Evolutionary conservation across 2,888 invertebrate species (phyloP).

Genomic region (Trachelus troglodyta): DNA sequence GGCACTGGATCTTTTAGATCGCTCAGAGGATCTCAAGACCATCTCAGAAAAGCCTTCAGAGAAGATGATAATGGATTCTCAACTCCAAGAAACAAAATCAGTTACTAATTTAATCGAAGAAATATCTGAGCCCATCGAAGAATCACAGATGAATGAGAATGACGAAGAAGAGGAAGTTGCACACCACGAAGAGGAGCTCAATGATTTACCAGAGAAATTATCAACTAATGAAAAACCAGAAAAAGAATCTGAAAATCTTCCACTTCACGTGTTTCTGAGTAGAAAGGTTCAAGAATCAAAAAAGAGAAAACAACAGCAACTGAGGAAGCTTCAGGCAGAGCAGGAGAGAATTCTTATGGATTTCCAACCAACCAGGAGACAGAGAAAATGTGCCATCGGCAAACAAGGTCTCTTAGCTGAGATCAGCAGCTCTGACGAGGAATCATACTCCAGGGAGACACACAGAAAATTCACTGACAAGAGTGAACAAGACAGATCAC

Average conservation of each 20-base stretch:
- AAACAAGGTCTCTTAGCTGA: constrained; percentile 83
- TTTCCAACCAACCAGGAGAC: constrained; percentile 63
- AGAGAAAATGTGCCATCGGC: constrained; percentile 83
- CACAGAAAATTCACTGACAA: constrained; percentile 34
- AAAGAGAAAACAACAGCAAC: constrained; percentile 56
- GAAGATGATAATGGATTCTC: constrained; percentile 10
- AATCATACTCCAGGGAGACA: constrained; percentile 39
- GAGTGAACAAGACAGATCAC: constrained; percentile 44
- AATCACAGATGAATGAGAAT: background rate
- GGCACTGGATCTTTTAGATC: constrained; percentile 53
- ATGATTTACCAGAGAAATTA: constrained; percentile 64
- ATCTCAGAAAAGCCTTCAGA: constrained; percentile 25
- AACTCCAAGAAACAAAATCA: constrained; percentile 9
- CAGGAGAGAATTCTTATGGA: constrained; percentile 53
- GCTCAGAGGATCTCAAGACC: constrained; percentile 33
- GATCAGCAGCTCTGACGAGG: constrained; percentile 66
- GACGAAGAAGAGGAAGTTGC: constrained; percentile 33
- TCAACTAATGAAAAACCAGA: constrained; percentile 57
- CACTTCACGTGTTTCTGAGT: constrained; percentile 58
- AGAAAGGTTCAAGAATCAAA: constrained; percentile 61
- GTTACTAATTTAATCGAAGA: constrained; percentile 5
- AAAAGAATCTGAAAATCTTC: constrained; percentile 57
- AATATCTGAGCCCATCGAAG: background rate
- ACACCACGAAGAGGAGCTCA: constrained; percentile 49
- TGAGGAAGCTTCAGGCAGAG: constrained; percentile 49